Percentiles rank a stretch among this genome's conserved stretches.
These are phyloP conservation scores for Drosophila pruinosa DNA, from an alignment of 1,140 invertebrate species.

Conservation along the genomic window DNA sequence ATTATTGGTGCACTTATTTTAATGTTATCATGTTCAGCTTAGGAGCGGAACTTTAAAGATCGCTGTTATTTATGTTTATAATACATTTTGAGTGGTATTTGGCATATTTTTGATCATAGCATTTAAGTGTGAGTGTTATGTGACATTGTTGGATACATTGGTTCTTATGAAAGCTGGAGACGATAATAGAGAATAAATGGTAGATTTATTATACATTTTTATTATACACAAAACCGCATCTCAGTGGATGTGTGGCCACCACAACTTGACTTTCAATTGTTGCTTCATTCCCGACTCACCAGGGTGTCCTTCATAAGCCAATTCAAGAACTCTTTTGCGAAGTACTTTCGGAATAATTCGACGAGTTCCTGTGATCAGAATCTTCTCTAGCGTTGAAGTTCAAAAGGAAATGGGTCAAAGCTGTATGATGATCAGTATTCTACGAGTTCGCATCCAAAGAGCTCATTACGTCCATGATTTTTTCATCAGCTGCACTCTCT, in stretches of 20 bases:
- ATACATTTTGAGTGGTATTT: too few species aligned
- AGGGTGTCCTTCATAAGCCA: conserved; percentile 1
- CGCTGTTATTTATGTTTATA: too few species aligned
- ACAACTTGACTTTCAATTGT: background rate
- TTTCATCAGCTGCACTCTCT: background rate
- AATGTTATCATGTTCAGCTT: too few species aligned
- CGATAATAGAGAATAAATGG: too few species aligned
- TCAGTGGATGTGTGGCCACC: conserved; percentile 4
- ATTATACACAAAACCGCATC: too few species aligned
- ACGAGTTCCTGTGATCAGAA: conserved; percentile 17
- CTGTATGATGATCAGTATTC: background rate
- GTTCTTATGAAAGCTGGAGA: too few species aligned
- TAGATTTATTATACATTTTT: too few species aligned
- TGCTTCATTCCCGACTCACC: conserved; percentile 5
- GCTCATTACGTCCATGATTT: conserved; percentile 23
- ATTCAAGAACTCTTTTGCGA: background rate
- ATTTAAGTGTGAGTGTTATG: too few species aligned
- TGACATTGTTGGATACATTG: too few species aligned
- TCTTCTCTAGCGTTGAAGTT: conserved; percentile 7
- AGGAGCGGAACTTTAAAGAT: too few species aligned
- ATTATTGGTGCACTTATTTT: too few species aligned
- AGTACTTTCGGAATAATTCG: conserved; percentile 67
- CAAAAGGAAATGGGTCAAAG: conserved; percentile 29
- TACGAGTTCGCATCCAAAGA: conserved; percentile 10
- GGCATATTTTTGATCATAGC: too few species aligned